phyloP scores from a whole-genome alignment of 2,888 invertebrate genomes.

The Helicoverpa assulta region DNA sequence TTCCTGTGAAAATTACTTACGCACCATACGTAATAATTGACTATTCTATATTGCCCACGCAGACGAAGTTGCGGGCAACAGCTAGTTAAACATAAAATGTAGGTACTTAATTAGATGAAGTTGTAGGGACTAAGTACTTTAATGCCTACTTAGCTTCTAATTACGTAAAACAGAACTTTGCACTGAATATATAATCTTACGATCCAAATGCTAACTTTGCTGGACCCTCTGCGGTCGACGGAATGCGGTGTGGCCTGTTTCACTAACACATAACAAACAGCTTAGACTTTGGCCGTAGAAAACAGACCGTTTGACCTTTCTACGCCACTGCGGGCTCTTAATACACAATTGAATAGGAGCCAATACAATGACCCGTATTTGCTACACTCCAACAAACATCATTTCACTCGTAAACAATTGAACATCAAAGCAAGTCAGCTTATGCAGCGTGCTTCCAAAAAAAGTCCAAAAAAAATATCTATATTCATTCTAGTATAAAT shows the following conservation, averaged over 20 bases:
- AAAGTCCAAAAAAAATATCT: neutral
- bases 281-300: constrained; percentile 17
- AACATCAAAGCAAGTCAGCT: constrained; percentile 40
- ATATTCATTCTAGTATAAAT: neutral
- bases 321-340: constrained; percentile 19
- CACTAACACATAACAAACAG: constrained; percentile 17
- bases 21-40: no score
- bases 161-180: neutral
- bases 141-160: constrained; percentile 1
- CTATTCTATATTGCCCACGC: no score
- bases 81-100: neutral
- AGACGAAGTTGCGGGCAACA: no score
- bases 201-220: neutral
- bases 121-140: neutral
- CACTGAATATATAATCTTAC: constrained; percentile 9
- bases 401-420: constrained; percentile 50
- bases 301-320: constrained; percentile 42
- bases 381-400: constrained; percentile 44
- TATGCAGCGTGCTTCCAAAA: neutral
- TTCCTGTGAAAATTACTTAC: no score
- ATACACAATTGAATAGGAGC: constrained; percentile 41
- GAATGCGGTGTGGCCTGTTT: constrained; percentile 4
- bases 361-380: constrained; percentile 50
- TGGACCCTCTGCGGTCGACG: constrained; percentile 11
- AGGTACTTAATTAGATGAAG: neutral